Evolutionary conservation across 1,140 invertebrate species (phyloP), one percentile per base, ranked within the genome.

Genomic region (Nasonia vitripennis): DNA sequence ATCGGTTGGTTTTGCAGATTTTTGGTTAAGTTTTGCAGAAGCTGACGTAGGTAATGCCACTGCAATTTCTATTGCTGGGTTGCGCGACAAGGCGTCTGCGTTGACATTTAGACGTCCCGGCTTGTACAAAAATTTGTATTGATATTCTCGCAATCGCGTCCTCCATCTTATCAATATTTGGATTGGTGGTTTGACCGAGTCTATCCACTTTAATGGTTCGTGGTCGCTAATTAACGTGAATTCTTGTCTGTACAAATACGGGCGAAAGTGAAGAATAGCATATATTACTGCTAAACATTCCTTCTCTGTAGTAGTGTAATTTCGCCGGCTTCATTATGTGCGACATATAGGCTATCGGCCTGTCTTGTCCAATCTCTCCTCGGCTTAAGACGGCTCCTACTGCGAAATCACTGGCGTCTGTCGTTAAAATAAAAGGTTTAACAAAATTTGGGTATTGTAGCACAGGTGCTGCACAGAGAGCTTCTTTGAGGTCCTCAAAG

Each of bases 401-500:
- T 3, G 89, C 90, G 67, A 81, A 86, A 37, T 87, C 85, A 10
- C 87, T 88, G 1, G 90, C 91, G 78, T 92, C 91, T 0, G 89
- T 91, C 0, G 90, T 90, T 4, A 92, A 79, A 10, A 88, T 87
- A 77, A 92, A 27, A 68, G 87, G 86, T 81, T 90, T 87, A 3
- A 79, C 78, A 78, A 91, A 92, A 81, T 93, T 89, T 2, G 90
- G 90, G 73, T 89, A 91, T 81, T 87, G 84, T 23, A 94, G 86
- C 27, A 94, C 87, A 9, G 91, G 91, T 41, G 92, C 87, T 37
- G 90, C 91, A 10, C 87, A 91, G 55, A 94, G 74, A 31, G 88
- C 87, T 48, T 89, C 83, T 90, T 92, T 93, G 55, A 93, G 86
- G 45, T 77, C 88, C 31, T 93, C 86, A 82, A 94, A 93, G 12